Percentiles rank a stretch among this genome's conserved stretches.
Evolutionary conservation across 2,888 invertebrate genomes (phyloP).

Genomic region (Calameuta filiformis): DNA sequence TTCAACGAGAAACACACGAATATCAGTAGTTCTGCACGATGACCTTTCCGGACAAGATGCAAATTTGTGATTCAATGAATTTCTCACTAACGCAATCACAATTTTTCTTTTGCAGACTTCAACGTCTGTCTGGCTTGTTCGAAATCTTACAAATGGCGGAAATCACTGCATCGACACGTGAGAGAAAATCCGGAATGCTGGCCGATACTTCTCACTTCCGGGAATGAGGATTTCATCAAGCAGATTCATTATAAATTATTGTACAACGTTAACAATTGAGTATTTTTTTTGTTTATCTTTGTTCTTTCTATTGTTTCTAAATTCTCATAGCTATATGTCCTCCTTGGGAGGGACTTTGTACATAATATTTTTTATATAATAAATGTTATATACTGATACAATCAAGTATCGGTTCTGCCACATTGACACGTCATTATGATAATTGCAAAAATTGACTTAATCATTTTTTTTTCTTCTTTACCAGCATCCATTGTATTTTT

Average conservation of each 20-base stretch:
- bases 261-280: constrained; percentile 46
- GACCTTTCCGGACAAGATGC: not conserved
- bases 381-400: constrained; percentile 9
- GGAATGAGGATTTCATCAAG: constrained; percentile 53
- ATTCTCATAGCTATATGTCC: not conserved
- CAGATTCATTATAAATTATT: constrained; percentile 50
- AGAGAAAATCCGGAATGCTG: constrained; percentile 61
- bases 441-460: not conserved
- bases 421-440: constrained; percentile 3
- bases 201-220: constrained; percentile 57
- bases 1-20: not conserved
- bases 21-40: constrained; percentile 3
- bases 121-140: constrained; percentile 58
- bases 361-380: constrained; percentile 16
- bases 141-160: constrained; percentile 64
- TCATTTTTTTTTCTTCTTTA: not conserved
- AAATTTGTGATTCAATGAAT: not conserved
- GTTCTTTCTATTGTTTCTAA: not conserved
- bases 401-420: constrained; percentile 1
- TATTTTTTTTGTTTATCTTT: not conserved
- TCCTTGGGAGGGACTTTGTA: not conserved
- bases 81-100: not conserved
- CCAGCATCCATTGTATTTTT: not conserved
- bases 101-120: constrained; percentile 53
- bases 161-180: constrained; percentile 61